Conservation (phyloP, 2,113 vertebrate species). For the Fulica atra region DNA sequence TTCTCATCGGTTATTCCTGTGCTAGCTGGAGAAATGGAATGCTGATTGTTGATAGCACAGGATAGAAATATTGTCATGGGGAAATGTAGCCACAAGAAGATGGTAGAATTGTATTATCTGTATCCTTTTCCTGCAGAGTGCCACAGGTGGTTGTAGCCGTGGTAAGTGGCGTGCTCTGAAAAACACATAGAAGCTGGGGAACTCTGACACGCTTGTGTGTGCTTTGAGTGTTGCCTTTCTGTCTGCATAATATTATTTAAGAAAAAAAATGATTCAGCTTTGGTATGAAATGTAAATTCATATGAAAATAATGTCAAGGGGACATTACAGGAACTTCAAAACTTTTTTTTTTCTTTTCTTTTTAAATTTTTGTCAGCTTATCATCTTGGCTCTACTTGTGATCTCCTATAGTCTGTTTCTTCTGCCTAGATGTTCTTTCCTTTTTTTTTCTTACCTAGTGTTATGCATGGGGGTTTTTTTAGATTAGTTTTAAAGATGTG, state of each 20-base stretch:
- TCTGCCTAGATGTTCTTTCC: neutral
- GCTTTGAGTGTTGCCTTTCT: neutral
- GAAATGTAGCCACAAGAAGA: neutral
- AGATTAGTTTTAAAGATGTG: neutral
- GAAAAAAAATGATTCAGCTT: neutral
- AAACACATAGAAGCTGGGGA: neutral
- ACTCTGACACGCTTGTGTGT: accelerated
- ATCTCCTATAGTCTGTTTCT: neutral
- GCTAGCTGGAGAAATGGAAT: neutral
- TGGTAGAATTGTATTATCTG: neutral
- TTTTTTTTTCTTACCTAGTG: neutral
- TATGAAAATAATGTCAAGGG: neutral
- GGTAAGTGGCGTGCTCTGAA: neutral
- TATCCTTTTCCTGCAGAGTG: neutral
- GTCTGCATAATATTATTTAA: neutral
- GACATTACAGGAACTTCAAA: neutral
- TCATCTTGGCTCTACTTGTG: neutral
- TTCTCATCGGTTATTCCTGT: neutral
- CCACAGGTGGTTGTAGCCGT: neutral
- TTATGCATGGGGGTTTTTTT: neutral
- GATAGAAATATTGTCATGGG: neutral
- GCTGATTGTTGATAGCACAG: neutral
- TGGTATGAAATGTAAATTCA: neutral
- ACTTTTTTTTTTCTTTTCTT: neutral
- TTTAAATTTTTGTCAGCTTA: neutral